Conservation (phyloP, 2,113 vertebrate genomes). For the Tinamus guttatus region DNA sequence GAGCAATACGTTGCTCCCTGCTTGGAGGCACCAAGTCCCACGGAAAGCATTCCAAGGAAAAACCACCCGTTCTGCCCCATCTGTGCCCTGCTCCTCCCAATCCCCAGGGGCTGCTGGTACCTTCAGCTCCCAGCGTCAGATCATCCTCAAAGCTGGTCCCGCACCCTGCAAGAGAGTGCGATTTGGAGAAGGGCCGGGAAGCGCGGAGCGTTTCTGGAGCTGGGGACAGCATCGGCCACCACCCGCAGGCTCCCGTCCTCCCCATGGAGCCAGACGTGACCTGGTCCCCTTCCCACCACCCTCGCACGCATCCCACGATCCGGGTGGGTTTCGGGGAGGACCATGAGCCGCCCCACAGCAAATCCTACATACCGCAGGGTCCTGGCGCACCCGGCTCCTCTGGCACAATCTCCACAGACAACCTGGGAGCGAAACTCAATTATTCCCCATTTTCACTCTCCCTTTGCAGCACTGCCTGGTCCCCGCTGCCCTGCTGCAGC, state of each 20-base stretch:
- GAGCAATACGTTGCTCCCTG: not conserved
- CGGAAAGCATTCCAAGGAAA: fast-evolving
- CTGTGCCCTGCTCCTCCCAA: not conserved
- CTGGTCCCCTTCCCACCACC: not conserved
- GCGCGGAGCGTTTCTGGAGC: not conserved
- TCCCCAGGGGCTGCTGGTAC: constrained; percentile 54
- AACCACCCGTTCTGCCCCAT: not conserved
- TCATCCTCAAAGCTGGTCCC: constrained; percentile 85
- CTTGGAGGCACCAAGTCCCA: not conserved
- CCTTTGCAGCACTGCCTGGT: not conserved
- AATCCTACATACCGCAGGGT: not conserved
- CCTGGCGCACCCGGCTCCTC: not conserved
- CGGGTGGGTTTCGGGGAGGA: not conserved
- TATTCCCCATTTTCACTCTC: too few species aligned
- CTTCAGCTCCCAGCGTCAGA: constrained; percentile 88
- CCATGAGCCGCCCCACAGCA: not conserved
- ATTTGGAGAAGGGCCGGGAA: not conserved
- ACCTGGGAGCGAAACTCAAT: not conserved
- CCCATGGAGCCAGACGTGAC: not conserved
- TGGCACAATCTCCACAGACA: not conserved
- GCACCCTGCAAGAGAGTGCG: constrained; percentile 58
- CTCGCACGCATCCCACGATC: not conserved
- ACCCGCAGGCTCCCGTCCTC: too few species aligned
- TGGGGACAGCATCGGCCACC: not conserved
- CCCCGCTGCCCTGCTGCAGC: not conserved